Conservation (phyloP, 2,888 invertebrate species). For the Muschampia plurimacula region DNA sequence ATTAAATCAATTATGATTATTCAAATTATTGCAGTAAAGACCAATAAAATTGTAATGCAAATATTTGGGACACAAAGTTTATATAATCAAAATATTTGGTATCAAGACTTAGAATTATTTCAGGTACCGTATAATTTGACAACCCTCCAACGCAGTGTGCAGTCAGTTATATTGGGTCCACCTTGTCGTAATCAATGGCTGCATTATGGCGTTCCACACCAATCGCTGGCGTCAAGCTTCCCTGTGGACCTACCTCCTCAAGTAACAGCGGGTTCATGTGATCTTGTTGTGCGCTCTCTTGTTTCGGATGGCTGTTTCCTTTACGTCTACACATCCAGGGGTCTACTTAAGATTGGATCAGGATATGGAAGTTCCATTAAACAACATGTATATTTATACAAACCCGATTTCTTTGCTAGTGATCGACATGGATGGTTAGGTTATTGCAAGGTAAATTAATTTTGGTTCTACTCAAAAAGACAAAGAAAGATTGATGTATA, state of each 20-base stretch:
- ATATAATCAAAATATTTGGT: no score
- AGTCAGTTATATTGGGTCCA: slow-evolving; percentile 94
- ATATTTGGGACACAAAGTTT: neutral
- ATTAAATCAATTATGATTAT: no score
- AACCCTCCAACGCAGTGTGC: slow-evolving; percentile 94
- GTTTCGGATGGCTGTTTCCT: slow-evolving; percentile 96
- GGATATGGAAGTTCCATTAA: slow-evolving; percentile 97
- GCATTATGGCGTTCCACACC: slow-evolving; percentile 93
- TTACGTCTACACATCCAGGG: slow-evolving; percentile 93
- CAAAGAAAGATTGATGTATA: neutral
- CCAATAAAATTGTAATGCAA: no score
- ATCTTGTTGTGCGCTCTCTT: slow-evolving; percentile 86
- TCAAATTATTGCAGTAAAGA: no score
- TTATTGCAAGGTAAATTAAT: slow-evolving; percentile 89
- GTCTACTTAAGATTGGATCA: slow-evolving; percentile 96
- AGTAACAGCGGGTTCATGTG: slow-evolving; percentile 64
- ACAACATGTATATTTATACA: slow-evolving; percentile 95
- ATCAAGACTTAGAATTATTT: slow-evolving; percentile 44
- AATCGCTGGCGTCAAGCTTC: slow-evolving; percentile 89
- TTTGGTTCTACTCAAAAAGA: neutral
- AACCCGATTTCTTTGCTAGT: slow-evolving; percentile 91
- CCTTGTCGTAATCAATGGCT: slow-evolving; percentile 95
- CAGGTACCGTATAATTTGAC: slow-evolving; percentile 94
- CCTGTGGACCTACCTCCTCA: slow-evolving; percentile 76
- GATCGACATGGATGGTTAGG: slow-evolving; percentile 94